Conservation (phyloP, 2,797 vertebrate species). For the Enteromius trimaculatus region DNA sequence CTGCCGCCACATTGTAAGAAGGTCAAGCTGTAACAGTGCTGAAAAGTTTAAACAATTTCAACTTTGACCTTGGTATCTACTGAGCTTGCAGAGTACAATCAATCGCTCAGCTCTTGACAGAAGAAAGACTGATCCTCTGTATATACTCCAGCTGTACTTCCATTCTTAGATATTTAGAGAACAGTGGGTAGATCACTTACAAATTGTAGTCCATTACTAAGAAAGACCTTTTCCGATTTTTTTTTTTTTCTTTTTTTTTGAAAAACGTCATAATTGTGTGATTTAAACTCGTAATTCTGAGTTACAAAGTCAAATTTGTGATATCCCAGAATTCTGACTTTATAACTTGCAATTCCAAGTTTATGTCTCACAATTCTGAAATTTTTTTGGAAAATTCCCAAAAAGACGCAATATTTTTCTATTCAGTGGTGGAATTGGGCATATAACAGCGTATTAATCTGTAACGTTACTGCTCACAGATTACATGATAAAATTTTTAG, state of each 20-base stretch:
- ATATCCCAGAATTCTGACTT: too few relatives aligned
- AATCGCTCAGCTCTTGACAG: background rate
- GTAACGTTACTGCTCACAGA: background rate
- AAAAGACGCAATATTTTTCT: too few relatives aligned
- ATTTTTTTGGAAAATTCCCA: too few relatives aligned
- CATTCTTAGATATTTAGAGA: background rate
- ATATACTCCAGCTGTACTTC: background rate
- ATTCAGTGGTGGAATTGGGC: too few relatives aligned
- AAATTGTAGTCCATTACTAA: background rate
- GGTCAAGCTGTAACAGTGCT: background rate
- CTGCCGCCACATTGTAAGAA: background rate
- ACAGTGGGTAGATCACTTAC: background rate
- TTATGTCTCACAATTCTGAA: too few relatives aligned
- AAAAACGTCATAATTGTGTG: too few relatives aligned
- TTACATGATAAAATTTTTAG: background rate
- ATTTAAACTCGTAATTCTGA: too few relatives aligned
- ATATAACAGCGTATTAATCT: too few relatives aligned
- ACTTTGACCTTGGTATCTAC: background rate
- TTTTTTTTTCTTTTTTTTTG: too few relatives aligned
- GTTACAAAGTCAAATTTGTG: too few relatives aligned
- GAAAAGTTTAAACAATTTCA: conserved; percentile 4
- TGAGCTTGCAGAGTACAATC: background rate
- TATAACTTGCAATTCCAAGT: too few relatives aligned
- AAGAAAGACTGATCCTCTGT: background rate
- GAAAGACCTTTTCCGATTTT: too few relatives aligned